Base-by-base conservation (phyloP, 2,888 invertebrate species). In the Formica aserva region DNA sequence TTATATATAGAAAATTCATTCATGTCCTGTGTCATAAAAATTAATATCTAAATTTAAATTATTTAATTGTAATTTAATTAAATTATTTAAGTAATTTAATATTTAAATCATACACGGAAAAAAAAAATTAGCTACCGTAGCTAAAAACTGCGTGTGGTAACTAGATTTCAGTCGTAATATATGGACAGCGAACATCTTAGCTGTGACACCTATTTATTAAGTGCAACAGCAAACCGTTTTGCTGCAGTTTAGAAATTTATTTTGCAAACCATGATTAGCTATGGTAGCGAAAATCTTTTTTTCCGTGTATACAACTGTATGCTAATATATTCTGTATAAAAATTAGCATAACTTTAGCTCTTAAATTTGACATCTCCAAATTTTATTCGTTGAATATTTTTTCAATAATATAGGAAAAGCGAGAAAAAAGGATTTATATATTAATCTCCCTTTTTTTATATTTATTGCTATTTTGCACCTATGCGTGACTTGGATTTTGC, bases 101-200 rank as follows among this genome's bases (percentile, higher is more conserved):
- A 22, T 35, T 69, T 55, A 15, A 71, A 22, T 71, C 35, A 55
- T 35, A n/a, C n/a, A n/a, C n/a, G n/a, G n/a, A n/a, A n/a, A n/a
- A n/a, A n/a, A n/a, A n/a, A n/a, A n/a, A n/a, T n/a, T n/a, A n/a
- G n/a, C n/a, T n/a, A n/a, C n/a, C n/a, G n/a, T n/a, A n/a, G n/a
- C n/a, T n/a, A n/a, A n/a, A n/a, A n/a, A n/a, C n/a, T n/a, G n/a
- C n/a, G n/a, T n/a, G n/a, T n/a, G n/a, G n/a, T n/a, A n/a, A n/a
- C n/a, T n/a, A n/a, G n/a, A n/a, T n/a, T n/a, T n/a, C n/a, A n/a
- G n/a, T n/a, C n/a, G n/a, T n/a, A n/a, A n/a, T n/a, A n/a, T n/a
- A n/a, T n/a, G n/a, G n/a, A n/a, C n/a, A n/a, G n/a, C n/a, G n/a
- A n/a, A n/a, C n/a, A n/a, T n/a, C n/a, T n/a, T n/a, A n/a, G n/a